Conservation (phyloP, 1,140 invertebrate species). For the Eubasilissa regina region DNA sequence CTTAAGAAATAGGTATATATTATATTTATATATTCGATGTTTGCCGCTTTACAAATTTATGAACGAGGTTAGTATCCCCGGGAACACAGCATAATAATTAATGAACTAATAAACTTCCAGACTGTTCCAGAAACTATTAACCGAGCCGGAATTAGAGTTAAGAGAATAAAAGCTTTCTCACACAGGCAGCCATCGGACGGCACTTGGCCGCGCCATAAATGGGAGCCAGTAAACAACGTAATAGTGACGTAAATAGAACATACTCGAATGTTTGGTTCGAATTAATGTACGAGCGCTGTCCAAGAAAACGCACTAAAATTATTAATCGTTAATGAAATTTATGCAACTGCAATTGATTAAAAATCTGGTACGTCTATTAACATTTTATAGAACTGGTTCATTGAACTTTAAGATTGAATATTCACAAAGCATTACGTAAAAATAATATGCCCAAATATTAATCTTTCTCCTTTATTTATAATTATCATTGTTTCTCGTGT, state of each 20-base stretch:
- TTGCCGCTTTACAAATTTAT: slow-evolving; percentile 10
- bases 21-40: background rate
- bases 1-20: too few relatives aligned
- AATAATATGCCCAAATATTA: too few relatives aligned
- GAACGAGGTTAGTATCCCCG: slow-evolving; percentile 28
- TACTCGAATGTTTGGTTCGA: background rate
- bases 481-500: too few relatives aligned
- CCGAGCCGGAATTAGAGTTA: slow-evolving; percentile 49
- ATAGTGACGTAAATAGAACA: slow-evolving; percentile 6
- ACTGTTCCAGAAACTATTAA: slow-evolving; percentile 50
- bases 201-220: slow-evolving; percentile 41
- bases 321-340: too few relatives aligned
- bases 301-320: too few relatives aligned
- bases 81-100: slow-evolving; percentile 50
- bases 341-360: too few relatives aligned
- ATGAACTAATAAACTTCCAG: slow-evolving; percentile 48
- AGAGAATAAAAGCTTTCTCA: slow-evolving; percentile 52
- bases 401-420: too few relatives aligned
- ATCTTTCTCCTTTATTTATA: too few relatives aligned
- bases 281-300: background rate
- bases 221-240: slow-evolving; percentile 26
- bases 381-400: too few relatives aligned
- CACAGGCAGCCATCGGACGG: slow-evolving; percentile 39
- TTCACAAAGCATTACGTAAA: too few relatives aligned
- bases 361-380: too few relatives aligned